Percentiles rank a stretch among this genome's conserved stretches.
phyloP scores from a whole-genome alignment of 35 echinoderm and acorn worm species.

The Apostichopus japonicus region DNA sequence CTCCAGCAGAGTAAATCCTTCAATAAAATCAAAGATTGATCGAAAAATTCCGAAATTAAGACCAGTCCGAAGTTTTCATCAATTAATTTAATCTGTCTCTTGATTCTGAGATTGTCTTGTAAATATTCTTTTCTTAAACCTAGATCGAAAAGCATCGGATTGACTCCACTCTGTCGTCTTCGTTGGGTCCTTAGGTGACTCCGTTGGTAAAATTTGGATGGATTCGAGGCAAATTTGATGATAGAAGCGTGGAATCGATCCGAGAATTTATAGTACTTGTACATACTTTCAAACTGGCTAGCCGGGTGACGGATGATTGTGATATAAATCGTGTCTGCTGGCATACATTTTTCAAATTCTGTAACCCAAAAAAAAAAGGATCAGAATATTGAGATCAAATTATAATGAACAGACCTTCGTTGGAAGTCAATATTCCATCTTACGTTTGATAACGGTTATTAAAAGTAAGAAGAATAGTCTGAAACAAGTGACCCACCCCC shows the following conservation, averaged over 20 bases:
- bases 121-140: constrained; percentile 39
- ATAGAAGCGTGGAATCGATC: constrained; percentile 4
- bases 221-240: not conserved
- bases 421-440: too few species aligned
- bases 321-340: constrained; percentile 50
- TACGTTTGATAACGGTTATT: too few species aligned
- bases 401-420: too few species aligned
- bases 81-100: constrained; percentile 28
- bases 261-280: constrained; percentile 51
- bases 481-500: too few species aligned
- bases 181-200: not conserved
- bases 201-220: not conserved
- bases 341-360: constrained; percentile 51
- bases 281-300: constrained; percentile 59
- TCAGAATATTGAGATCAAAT: too few species aligned
- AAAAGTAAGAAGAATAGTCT: too few species aligned
- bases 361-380: not conserved
- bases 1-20: constrained; percentile 62
- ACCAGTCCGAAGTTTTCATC: constrained; percentile 62
- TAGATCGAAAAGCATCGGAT: constrained; percentile 66
- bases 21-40: constrained; percentile 78
- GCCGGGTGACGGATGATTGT: constrained; percentile 55
- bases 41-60: constrained; percentile 71
- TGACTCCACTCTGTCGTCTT: constrained; percentile 17
- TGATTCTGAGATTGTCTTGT: constrained; percentile 3